phyloP scores from a whole-genome alignment of 1,140 invertebrate species.

The Charaxes varanes region DNA sequence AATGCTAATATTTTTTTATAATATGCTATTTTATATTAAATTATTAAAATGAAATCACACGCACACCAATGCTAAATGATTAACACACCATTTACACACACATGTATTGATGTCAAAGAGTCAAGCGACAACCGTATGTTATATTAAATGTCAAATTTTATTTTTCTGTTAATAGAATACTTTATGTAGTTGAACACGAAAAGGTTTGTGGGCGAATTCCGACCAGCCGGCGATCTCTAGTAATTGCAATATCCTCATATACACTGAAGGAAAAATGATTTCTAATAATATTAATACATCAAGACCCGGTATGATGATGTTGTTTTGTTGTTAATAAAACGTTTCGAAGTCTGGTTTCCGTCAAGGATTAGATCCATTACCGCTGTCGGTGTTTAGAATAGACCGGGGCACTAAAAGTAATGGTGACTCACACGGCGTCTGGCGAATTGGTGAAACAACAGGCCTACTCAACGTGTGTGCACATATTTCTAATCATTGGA shows the following conservation, averaged over 20 bases:
- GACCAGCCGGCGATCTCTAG: no score
- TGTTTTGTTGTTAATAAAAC: conserved; percentile 6
- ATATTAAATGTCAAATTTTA: no score
- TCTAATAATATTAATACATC: neutral
- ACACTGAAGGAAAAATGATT: neutral
- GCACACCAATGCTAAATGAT: no score
- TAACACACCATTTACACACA: no score
- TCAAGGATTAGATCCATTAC: conserved; percentile 17
- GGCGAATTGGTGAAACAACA: conserved; percentile 18
- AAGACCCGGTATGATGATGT: neutral
- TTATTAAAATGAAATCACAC: no score
- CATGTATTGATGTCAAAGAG: no score
- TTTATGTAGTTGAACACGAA: no score
- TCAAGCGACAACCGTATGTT: no score
- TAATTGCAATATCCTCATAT: neutral
- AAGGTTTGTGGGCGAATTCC: no score
- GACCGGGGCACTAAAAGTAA: conserved; percentile 19
- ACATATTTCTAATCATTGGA: conserved; percentile 2
- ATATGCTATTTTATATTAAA: no score
- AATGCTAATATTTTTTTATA: no score
- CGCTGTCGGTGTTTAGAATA: conserved; percentile 14
- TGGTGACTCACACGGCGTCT: conserved; percentile 25
- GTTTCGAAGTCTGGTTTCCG: conserved; percentile 16
- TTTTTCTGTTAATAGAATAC: no score
- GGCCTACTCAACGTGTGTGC: conserved; percentile 4